Evolutionary conservation across 2,797 vertebrate genomes (phyloP).

Genomic region (Pseudomugil gertrudae): DNA sequence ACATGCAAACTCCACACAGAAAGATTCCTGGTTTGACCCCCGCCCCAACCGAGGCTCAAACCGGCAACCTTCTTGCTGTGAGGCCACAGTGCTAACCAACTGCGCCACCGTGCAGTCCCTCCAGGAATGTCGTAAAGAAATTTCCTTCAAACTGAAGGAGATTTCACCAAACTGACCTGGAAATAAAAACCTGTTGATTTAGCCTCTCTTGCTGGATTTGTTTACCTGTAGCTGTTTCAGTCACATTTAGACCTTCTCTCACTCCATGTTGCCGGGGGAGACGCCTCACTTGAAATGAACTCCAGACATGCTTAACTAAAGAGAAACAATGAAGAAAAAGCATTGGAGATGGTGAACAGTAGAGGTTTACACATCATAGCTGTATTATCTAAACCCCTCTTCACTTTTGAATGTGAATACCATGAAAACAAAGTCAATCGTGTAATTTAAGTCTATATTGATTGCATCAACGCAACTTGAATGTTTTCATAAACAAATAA

Average conservation of each 20-base stretch:
- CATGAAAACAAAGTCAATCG: not conserved
- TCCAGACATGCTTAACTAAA: not conserved
- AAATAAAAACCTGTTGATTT: not conserved
- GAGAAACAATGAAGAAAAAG: not conserved
- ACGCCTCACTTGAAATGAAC: not conserved
- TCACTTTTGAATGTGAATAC: not conserved
- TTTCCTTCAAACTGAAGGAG: not conserved
- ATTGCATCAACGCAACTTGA: not conserved
- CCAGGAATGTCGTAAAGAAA: too few species aligned
- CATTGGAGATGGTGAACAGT: not conserved
- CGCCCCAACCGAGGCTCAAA: too few species aligned
- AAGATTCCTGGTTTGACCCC: too few species aligned
- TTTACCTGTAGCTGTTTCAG: not conserved
- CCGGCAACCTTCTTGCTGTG: too few species aligned
- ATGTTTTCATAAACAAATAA: not conserved
- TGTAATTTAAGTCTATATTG: not conserved
- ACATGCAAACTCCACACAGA: too few species aligned
- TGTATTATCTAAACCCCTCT: not conserved
- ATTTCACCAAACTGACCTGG: not conserved
- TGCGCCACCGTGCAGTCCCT: too few species aligned
- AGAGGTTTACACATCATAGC: not conserved
- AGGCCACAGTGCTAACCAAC: too few species aligned
- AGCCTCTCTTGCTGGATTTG: not conserved
- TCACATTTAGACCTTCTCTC: not conserved
- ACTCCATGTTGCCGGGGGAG: not conserved